Conservation (phyloP, 1,140 invertebrate species). For the Drosophila sucinea region DNA sequence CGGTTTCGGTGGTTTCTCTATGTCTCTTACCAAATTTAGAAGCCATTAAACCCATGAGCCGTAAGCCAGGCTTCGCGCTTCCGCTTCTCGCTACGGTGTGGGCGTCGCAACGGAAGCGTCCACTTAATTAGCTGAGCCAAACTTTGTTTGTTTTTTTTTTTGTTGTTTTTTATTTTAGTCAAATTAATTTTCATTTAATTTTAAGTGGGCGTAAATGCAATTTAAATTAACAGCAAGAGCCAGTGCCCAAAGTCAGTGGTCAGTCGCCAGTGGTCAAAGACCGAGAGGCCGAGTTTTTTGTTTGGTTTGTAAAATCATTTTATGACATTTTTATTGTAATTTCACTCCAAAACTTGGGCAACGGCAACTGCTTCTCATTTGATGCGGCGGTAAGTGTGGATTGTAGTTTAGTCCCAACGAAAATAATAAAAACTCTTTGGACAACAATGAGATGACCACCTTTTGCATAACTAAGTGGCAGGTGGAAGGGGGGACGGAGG, state of each 20-base stretch:
- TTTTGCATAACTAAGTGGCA: conserved; percentile 26
- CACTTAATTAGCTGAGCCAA: conserved; percentile 67
- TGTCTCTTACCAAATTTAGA: conserved; percentile 55
- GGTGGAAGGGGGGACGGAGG: background rate
- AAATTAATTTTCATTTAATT: conserved; percentile 81
- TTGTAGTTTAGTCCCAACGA: conserved; percentile 24
- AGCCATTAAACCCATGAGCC: conserved; percentile 47
- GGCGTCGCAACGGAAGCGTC: conserved; percentile 56
- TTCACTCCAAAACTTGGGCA: background rate
- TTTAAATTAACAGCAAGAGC: conserved; percentile 73
- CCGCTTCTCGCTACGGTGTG: conserved; percentile 44
- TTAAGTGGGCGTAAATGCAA: conserved; percentile 78
- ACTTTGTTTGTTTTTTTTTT: conserved; percentile 25
- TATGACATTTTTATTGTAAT: conserved; percentile 68
- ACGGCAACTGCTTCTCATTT: background rate
- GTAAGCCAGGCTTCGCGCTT: conserved; percentile 63
- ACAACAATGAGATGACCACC: background rate
- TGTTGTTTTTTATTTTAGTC: conserved; percentile 46
- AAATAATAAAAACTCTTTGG: background rate
- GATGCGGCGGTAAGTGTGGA: conserved; percentile 26
- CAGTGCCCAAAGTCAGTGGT: background rate
- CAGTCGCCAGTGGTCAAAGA: too few relatives aligned
- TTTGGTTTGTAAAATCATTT: conserved; percentile 49
- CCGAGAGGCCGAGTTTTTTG: conserved; percentile 31
- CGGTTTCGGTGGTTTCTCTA: conserved; percentile 14